Evolutionary conservation across 1,140 invertebrate genomes (phyloP).

Genomic region (Rhizoglyphus robini): DNA sequence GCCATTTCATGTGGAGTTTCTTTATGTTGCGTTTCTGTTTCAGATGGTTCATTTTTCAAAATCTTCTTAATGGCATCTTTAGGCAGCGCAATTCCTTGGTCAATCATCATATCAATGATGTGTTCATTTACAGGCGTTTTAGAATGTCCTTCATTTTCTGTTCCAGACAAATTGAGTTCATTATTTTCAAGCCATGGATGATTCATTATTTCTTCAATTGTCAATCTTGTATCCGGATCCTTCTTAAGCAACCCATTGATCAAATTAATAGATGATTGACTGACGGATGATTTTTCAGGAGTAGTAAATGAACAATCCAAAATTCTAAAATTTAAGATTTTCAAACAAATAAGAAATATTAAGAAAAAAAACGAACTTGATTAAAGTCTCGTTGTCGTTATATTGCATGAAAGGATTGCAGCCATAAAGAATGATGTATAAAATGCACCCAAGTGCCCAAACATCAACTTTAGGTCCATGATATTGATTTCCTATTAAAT

Average conservation of each 20-base stretch:
- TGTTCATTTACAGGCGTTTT: conserved; percentile 16
- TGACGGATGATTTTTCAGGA: conserved; percentile 18
- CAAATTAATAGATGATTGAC: conserved; percentile 18
- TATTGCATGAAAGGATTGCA: conserved; percentile 25
- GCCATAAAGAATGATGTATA: conserved; percentile 29
- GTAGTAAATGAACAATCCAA: conserved; percentile 23
- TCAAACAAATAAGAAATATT: no score
- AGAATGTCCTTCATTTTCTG: not conserved
- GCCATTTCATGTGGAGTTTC: not conserved
- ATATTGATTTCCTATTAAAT: conserved; percentile 25
- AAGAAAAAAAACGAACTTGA: no score
- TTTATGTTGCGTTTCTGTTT: not conserved
- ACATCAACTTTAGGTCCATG: conserved; percentile 40
- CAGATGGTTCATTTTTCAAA: conserved; percentile 3
- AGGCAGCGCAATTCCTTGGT: conserved; percentile 16
- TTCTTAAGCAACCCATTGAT: conserved; percentile 33
- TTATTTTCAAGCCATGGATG: conserved; percentile 56
- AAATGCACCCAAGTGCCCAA: conserved; percentile 47
- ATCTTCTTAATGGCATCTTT: conserved; percentile 20
- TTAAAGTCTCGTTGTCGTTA: conserved; percentile 24
- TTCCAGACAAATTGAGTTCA: conserved; percentile 1
- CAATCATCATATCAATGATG: conserved; percentile 22
- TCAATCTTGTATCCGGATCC: conserved; percentile 76
- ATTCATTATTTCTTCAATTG: conserved; percentile 69
- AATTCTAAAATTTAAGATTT: conserved; percentile 16